A percentile compares a stretch with the other conserved stretches of the same genome.
phyloP scores from a whole-genome alignment of 2,113 vertebrate species.

The Gallinago paraguaiae region DNA sequence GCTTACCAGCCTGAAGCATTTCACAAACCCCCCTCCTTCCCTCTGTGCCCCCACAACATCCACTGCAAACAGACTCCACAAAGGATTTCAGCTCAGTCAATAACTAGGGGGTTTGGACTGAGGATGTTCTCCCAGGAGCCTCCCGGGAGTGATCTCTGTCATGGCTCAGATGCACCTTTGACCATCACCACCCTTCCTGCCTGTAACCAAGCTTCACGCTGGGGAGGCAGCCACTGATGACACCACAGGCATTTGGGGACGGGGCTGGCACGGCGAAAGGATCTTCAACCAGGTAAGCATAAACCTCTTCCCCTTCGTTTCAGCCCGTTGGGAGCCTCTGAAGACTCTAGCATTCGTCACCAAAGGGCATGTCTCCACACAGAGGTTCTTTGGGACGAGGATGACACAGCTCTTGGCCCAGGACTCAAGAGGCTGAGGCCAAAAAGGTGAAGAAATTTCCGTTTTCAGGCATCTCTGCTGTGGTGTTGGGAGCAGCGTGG shows the following conservation, averaged over 20 bases:
- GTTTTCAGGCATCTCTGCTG: not conserved
- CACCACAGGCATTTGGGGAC: not conserved
- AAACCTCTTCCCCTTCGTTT: not conserved
- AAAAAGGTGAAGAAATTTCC: constrained; percentile 8
- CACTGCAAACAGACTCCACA: not conserved
- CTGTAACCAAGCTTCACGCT: not conserved
- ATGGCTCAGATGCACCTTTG: not conserved
- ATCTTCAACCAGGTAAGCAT: not conserved
- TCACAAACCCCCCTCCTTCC: not conserved
- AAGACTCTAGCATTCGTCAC: constrained; percentile 3
- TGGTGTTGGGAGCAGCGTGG: not conserved
- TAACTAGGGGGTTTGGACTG: not conserved
- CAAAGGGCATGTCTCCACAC: not conserved
- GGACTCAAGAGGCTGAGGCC: not conserved
- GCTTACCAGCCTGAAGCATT: not conserved
- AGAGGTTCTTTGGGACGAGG: not conserved
- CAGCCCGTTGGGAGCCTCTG: not conserved
- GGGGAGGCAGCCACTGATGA: not conserved
- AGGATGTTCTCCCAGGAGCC: not conserved
- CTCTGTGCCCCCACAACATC: not conserved
- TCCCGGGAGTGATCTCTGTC: not conserved
- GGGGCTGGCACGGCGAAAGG: not conserved
- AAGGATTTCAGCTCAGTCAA: not conserved
- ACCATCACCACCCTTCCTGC: not conserved
- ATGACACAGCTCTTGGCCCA: constrained; percentile 7